Base-by-base conservation (phyloP, 2,113 vertebrate genomes). In the Pogonocichla stellata region DNA sequence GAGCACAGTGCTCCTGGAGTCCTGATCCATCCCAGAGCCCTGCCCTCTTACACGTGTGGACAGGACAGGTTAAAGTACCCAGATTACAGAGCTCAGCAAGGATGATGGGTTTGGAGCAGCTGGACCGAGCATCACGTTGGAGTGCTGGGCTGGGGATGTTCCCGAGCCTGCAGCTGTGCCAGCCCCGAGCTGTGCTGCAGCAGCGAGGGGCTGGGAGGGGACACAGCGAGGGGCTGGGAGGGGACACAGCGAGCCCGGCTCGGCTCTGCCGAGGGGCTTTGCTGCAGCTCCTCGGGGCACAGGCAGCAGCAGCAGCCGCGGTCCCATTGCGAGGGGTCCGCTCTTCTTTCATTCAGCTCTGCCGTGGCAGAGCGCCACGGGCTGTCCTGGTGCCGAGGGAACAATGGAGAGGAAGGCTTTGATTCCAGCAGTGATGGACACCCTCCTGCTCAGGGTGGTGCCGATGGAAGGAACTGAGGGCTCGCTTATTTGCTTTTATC, bases 361-460 rank as follows among this genome's bases (percentile, higher is more conserved):
- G 3, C 2, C 1, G 70, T 71, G 83, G 88, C 92, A 48, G 61
- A 54, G 8, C 26, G 92, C 91, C 96, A 79, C 2, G 25, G 73
- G 77, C 75, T 56, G 80, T 48, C 33, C 54, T 47, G 1, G 91
- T 24, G 47, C 92, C 19, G 60, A 33, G 70, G 26, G n/a, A 56
- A 91, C 93, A 86, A 80, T 78, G 83, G 84, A 34, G 80, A 94
- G 91, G 94, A 95, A 95, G 56, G 95, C 96, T 96, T 95, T 94
- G 94, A 95, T 95, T 93, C 82, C 90, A 12, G 40, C 78, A 6
- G 43, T 0, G 57, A 69, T 79, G 89, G 84, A 79, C 88, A 87
- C 64, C 56, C 28, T 86, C 86, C 75, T 34, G 91, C 89, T 89
- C 19, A 19, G 92, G 94, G 96, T 28, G 91, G 86, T 66, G 78